phyloP scores from a whole-genome alignment of 2,113 vertebrate species.

The Psilopogon haemacephalus region DNA sequence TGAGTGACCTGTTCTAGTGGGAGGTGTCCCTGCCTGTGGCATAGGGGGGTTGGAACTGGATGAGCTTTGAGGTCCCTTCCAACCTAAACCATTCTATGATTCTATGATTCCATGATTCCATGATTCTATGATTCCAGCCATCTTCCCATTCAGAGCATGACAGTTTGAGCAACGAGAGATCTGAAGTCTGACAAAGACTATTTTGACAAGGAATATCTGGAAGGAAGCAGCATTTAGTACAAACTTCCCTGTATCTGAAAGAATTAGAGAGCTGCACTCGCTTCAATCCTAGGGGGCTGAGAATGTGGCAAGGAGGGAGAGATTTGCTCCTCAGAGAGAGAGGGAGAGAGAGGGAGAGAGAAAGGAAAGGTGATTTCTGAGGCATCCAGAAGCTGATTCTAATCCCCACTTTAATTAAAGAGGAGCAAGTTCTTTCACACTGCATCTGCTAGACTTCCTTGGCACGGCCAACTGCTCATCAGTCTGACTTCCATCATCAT shows the following conservation, averaged over 20 bases:
- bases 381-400: constrained; percentile 1
- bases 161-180: neutral
- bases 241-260: neutral
- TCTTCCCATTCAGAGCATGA: neutral
- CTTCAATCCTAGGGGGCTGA: neutral
- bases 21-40: no score
- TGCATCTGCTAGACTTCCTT: constrained; percentile 19
- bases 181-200: neutral
- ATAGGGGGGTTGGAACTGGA: no score
- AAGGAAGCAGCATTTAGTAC: neutral
- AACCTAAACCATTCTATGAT: neutral
- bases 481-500: neutral
- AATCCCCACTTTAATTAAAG: constrained; percentile 48
- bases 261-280: neutral
- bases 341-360: neutral
- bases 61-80: no score
- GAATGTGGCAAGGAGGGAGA: neutral
- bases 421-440: constrained; percentile 44
- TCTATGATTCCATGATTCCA: no score
- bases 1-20: no score
- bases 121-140: no score
- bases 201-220: constrained; percentile 20
- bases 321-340: neutral
- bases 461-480: neutral
- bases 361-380: constrained; percentile 1